Percentiles rank a stretch among this genome's conserved stretches.
Evolutionary conservation across 2,888 invertebrate genomes (phyloP).

Genomic region (Emmelina monodactyla): DNA sequence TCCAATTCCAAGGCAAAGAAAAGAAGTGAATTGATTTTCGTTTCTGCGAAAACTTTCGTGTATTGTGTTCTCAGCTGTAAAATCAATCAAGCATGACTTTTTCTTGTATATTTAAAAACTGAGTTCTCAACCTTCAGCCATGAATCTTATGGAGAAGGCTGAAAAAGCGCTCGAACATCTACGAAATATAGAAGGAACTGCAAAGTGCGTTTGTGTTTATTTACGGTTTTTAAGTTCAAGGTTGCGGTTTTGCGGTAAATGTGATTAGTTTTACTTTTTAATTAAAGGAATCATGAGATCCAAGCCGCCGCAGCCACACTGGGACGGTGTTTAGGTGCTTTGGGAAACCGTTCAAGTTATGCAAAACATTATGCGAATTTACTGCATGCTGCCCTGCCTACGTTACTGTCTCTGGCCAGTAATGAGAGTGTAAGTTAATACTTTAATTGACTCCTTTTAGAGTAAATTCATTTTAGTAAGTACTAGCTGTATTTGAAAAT

Average conservation of each 20-base stretch:
- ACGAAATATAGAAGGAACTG: constrained; percentile 40
- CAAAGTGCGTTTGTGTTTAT: constrained; percentile 33
- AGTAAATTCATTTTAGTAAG: no score
- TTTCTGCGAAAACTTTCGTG: no score
- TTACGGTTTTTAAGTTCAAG: constrained; percentile 5
- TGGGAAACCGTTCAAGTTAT: constrained; percentile 48
- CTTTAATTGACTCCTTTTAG: no score
- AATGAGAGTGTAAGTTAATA: constrained; percentile 49
- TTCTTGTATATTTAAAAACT: no score
- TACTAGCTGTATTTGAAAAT: no score
- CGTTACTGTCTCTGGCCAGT: constrained; percentile 47
- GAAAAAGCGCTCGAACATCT: constrained; percentile 55
- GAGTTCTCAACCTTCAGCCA: no score
- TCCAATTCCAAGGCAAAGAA: no score
- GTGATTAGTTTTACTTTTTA: constrained; percentile 10
- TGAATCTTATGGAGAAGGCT: constrained; percentile 59
- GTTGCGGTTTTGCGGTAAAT: no score
- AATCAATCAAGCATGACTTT: no score
- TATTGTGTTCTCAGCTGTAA: no score
- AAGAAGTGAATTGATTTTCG: constrained; percentile 2
- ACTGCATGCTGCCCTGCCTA: constrained; percentile 45
- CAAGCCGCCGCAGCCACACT: constrained; percentile 51
- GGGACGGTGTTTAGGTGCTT: constrained; percentile 48
- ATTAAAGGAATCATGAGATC: constrained; percentile 47
- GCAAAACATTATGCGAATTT: constrained; percentile 51